Conservation (phyloP, 2,113 vertebrate genomes). For the Lepus europaeus region DNA sequence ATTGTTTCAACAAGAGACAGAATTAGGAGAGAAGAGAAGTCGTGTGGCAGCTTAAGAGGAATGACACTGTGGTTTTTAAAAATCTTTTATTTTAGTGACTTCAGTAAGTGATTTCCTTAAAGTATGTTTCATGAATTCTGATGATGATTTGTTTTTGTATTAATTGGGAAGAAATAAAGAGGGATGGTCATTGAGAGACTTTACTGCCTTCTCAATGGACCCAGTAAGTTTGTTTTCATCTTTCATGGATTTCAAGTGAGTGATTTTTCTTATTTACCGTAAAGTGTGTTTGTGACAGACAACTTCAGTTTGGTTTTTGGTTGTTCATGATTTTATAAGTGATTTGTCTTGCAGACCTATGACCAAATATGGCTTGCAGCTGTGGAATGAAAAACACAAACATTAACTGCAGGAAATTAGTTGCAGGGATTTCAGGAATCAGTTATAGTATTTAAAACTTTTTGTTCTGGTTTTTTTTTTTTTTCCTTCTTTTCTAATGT, state of each 20-base stretch:
- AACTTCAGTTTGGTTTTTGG: slow-evolving; percentile 22
- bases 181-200: neutral
- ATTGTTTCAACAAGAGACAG: neutral
- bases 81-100: slow-evolving; percentile 19
- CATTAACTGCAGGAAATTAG: slow-evolving; percentile 46
- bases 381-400: slow-evolving; percentile 52
- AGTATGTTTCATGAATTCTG: neutral
- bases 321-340: slow-evolving; percentile 55
- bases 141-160: slow-evolving; percentile 23
- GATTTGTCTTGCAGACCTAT: slow-evolving; percentile 48
- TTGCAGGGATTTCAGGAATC: slow-evolving; percentile 46
- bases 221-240: neutral
- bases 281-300: slow-evolving; percentile 52
- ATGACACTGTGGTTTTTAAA: neutral
- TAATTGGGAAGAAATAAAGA: neutral
- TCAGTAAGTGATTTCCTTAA: slow-evolving; percentile 1
- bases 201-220: slow-evolving; percentile 16
- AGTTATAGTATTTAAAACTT: slow-evolving; percentile 33
- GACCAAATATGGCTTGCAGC: slow-evolving; percentile 47
- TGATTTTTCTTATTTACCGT: slow-evolving; percentile 59
- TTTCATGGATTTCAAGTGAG: slow-evolving; percentile 16
- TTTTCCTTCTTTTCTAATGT: slow-evolving; percentile 13
- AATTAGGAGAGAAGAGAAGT: slow-evolving; percentile 31
- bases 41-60: neutral
- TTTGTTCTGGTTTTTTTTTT: neutral